phyloP scores from a whole-genome alignment of 2,113 vertebrate species.

The Tychaedon coryphoeus region DNA sequence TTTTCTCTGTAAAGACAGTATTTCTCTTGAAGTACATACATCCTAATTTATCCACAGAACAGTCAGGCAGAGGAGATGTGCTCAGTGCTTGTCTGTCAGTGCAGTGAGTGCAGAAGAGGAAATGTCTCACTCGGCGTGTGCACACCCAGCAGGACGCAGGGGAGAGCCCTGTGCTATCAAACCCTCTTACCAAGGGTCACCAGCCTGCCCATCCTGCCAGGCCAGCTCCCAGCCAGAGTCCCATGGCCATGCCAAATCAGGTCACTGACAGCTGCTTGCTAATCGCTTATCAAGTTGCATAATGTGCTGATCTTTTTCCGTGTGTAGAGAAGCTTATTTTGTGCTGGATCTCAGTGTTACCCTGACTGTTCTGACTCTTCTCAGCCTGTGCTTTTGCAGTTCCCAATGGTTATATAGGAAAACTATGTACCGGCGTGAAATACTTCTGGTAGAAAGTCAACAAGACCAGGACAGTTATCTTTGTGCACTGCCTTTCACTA shows the following conservation, averaged over 20 bases:
- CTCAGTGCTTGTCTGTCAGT: neutral
- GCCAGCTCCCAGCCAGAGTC: neutral
- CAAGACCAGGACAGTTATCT: neutral
- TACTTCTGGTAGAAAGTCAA: neutral
- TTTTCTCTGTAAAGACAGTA: neutral
- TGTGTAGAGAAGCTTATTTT: neutral
- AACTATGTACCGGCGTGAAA: neutral
- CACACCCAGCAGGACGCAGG: neutral
- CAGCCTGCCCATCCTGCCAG: neutral
- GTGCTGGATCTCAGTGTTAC: neutral
- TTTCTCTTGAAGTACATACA: neutral
- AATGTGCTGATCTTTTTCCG: neutral
- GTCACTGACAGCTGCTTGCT: neutral
- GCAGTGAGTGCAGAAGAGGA: neutral
- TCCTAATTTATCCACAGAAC: neutral
- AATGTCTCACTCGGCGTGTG: neutral
- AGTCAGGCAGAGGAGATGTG: neutral
- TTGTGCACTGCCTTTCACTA: neutral
- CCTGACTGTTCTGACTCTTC: neutral
- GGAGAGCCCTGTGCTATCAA: accelerated
- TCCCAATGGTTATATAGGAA: neutral
- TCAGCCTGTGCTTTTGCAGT: neutral
- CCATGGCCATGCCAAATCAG: neutral
- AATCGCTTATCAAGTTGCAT: neutral
- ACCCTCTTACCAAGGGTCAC: neutral